Evolutionary conservation across 2,888 invertebrate species (phyloP), one percentile per base, ranked within the genome.

Genomic region (Perithous albicinctus): DNA sequence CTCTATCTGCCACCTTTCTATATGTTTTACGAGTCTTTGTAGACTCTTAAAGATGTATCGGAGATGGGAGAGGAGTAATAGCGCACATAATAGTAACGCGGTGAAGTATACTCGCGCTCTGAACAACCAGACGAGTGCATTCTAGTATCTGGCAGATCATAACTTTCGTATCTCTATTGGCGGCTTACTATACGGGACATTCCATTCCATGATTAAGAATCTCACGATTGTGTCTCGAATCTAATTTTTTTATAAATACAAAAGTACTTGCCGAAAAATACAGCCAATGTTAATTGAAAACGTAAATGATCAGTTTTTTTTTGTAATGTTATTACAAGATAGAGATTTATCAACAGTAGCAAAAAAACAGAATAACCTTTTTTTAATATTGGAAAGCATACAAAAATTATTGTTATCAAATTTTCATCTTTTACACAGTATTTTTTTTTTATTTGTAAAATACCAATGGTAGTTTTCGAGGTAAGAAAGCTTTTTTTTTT

Each of bases 81-180:
- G 29, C 23, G 29, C 64, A 43, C 23, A 43, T 64, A 64, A 51
- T 51, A 48, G 56, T 51, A 54, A 54, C 26, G 20, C 63, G 38
- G 20, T 63, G 41, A 63, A 38, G 63, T 63, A 41, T 35, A 10
- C 32, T 18, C 56, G 59, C 18, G 35, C 59, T n/a, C 63, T 23
- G 23, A 63, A 5, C 63, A 20, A 41, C 41, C 63, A 63, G 63
- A 41, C 23, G 70, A 38, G 48, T 35, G 67, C 35, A 51, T 35
- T 35, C 35, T 51, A 18, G 67, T 67, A 48, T 67, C 56, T 23
- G n/a, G 56, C 23, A 15, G 70, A 70, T 70, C 23, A 70, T 70
- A 56, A 70, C 70, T 70, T 70, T 70, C 56, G 54, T 70, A 63
- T 63, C 54, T 56, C 41, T 70, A 70, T 70, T 56, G 41, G 38